Conservation (phyloP, 1,140 invertebrate genomes). For the Manduca sexta region DNA sequence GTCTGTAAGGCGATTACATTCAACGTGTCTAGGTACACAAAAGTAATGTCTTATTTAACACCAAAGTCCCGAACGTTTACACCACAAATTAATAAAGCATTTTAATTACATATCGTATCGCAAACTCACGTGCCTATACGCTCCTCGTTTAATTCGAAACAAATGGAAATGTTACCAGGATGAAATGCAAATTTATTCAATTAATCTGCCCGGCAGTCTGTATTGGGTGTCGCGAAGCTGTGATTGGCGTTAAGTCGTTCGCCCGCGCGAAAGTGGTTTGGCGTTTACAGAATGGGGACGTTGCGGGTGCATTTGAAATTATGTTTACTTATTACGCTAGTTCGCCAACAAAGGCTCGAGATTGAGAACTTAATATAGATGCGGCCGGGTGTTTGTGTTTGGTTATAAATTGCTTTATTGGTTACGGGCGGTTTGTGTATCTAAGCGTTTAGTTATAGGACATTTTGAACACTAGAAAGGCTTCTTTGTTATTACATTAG, state of each 20-base stretch:
- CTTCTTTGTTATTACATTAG: no score
- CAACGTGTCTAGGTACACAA: no score
- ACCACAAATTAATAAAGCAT: background rate
- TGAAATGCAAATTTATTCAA: slow-evolving; percentile 70
- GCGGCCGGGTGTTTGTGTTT: no score
- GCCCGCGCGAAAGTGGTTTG: slow-evolving; percentile 33
- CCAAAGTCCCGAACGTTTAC: background rate
- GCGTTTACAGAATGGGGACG: slow-evolving; percentile 28
- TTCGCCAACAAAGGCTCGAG: slow-evolving; percentile 4
- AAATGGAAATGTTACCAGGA: slow-evolving; percentile 56
- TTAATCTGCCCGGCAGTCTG: slow-evolving; percentile 56
- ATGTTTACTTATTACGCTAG: slow-evolving; percentile 29
- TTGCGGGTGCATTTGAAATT: slow-evolving; percentile 24
- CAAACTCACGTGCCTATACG: background rate
- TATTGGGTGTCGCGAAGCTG: slow-evolving; percentile 54
- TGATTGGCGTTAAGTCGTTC: slow-evolving; percentile 62
- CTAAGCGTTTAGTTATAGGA: no score
- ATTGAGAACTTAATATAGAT: slow-evolving; percentile 1
- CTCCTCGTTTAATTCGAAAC: slow-evolving; percentile 42
- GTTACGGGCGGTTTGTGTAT: no score
- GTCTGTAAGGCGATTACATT: no score
- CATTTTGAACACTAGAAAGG: background rate
- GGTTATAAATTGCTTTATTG: no score
- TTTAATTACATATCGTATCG: background rate
- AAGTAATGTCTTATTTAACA: no score